Evolutionary conservation across 2,113 vertebrate genomes (phyloP), one percentile per base, ranked within the genome.

Genomic region (Aramus guarauna): DNA sequence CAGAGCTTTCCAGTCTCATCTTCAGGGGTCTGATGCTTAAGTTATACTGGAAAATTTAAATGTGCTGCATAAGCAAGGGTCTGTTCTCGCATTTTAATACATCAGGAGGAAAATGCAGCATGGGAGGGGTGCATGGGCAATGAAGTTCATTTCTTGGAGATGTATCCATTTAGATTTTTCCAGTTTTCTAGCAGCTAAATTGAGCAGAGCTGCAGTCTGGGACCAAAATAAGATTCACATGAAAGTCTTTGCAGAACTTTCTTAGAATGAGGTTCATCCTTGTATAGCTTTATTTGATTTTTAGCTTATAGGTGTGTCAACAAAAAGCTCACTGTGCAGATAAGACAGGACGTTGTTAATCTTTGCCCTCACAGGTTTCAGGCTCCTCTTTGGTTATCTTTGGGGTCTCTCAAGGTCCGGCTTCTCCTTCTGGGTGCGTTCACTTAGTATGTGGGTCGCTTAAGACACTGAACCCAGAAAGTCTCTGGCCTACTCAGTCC

Each of bases 171-270:
- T 50, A 66, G 36, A 30, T 52, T 80, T 95, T 91, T 82, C 55
- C 8, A 3, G 2, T 77, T 87, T 69, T 81, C 21, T 77, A 73
- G 7, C 8, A 39, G 36, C n/a, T 69, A n/a, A 68, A 29, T 6
- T 66, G 17, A 80, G 10, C 27, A 53, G 59, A 87, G 9, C 12
- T 93, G 17, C 39, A 34, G 10, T n/a, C 21, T 1, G 3, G 20
- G 34, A 8, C 7, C 41, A 56, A 50, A 74, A 48, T 34, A 5
- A 74, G 34, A 22, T 48, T 23, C 6, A 37, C 1, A 0, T 0
- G 3, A 36, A 20, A 43, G 43, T 59, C 14, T 81, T 56, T 32
- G n/a, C 12, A 78, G 37, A 58, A 22, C 29, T 80, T 77, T n/a
- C 5, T 41, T 32, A 24, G 3, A 12, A 41, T 64, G 6, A 36